Conservation (phyloP, 2,888 invertebrate genomes). For the Tupiocoris notatus region DNA sequence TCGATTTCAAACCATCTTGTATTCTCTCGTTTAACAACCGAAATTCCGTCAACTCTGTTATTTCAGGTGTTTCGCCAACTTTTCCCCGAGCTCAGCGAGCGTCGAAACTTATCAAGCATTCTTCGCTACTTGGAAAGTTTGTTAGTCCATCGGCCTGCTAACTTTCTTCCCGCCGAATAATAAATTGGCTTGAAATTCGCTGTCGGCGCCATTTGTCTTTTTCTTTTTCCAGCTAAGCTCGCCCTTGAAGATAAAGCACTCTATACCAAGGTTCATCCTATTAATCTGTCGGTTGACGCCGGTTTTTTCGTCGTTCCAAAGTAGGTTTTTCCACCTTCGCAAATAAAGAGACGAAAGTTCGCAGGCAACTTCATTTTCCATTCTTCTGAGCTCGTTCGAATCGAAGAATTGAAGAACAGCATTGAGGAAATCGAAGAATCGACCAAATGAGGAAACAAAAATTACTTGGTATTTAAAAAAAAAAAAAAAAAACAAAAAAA, state of each 20-base stretch:
- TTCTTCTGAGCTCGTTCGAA: background rate
- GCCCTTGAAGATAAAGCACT: background rate
- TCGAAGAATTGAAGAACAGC: background rate
- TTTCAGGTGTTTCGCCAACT: background rate
- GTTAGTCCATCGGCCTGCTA: background rate
- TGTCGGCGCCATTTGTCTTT: background rate
- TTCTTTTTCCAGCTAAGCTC: background rate
- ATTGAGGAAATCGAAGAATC: background rate
- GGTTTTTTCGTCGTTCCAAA: background rate
- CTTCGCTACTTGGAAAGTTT: background rate
- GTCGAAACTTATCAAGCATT: background rate
- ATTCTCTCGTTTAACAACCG: too few relatives aligned
- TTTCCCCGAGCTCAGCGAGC: background rate
- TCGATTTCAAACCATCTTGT: too few relatives aligned
- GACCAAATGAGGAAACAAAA: background rate
- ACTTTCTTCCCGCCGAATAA: background rate
- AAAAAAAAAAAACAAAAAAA: background rate
- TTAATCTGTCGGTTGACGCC: background rate
- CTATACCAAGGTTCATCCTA: background rate
- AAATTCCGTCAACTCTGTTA: background rate
- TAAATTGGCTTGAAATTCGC: background rate
- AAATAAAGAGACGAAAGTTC: background rate
- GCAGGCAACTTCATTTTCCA: background rate
- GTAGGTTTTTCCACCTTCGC: too few relatives aligned
- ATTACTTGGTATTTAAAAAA: constrained; percentile 4